Base-by-base conservation (phyloP, 30 jellyfish, hydroid and myxozoan species). In the Catostylus mosaicus region DNA sequence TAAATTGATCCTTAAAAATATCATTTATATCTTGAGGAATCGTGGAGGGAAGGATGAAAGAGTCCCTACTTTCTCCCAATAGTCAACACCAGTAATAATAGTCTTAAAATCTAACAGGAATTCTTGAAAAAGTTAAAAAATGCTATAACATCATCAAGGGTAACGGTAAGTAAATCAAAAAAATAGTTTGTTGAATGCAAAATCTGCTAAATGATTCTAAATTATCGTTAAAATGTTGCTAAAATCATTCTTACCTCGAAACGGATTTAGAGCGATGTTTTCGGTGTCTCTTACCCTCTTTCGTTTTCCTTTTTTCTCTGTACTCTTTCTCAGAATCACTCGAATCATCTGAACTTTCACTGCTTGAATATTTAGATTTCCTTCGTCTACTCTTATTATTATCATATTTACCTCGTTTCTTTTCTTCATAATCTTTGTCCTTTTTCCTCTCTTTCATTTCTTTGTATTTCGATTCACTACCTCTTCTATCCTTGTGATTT, bases 281-380 rank as follows among this genome's bases (percentile, higher is more conserved):
- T 59, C 69, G 66, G n/a, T 80, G 90, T 78, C 77, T 74, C 92
- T 82, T 81, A 81, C 93, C 97, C 89, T 81, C 73, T 62, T 47
- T 64, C 60, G 27, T 33, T 19, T 52, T 80, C 30, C 54, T 27
- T 30, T 24, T 80, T 69, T 46, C 77, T 33, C 40, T 67, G n/a
- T 30, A 1, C 33, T 37, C 68, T 37, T 37, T 47, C 27, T 57
- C 70, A 18, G 88, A 77, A n/a, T 77, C 88, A 31, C 88, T 61
- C 37, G n/a, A n/a, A 4, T 61, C 88, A 3, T 77, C 79, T 14
- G 88, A 57, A 36, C 70, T 77, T 18, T 59, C 71, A 23, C 71
- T 59, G 38, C 18, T 59, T n/a, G 71, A 59, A 59, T 59, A 59
- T 59, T 59, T 59, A 59, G 71, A 27, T 59, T 59, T 59, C 38